A percentile compares a stretch with the other conserved stretches of the same genome.
Conservation (phyloP, 2,113 vertebrate genomes). For the Brachyhypopomus gauderio region DNA sequence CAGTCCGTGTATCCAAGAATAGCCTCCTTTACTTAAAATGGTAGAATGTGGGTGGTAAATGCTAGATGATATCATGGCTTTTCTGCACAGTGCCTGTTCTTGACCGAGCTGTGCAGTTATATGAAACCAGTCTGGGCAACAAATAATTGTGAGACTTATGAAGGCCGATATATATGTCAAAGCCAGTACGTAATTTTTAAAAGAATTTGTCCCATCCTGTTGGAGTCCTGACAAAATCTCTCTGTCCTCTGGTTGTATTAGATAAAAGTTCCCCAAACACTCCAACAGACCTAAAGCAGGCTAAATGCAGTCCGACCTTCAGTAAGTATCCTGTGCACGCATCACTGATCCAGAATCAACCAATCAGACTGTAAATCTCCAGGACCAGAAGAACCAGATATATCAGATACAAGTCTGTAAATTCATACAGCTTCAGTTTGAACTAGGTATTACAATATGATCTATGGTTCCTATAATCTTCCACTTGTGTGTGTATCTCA, state of each 20-base stretch:
- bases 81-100: too few relatives aligned
- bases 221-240: background rate
- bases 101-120: too few relatives aligned
- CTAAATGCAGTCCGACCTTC: slow-evolving; percentile 78
- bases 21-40: too few relatives aligned
- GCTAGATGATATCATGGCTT: too few relatives aligned
- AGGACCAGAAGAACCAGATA: background rate
- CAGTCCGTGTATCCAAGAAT: too few relatives aligned
- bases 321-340: slow-evolving; percentile 69
- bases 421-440: background rate
- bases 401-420: background rate
- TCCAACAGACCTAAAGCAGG: slow-evolving; percentile 77
- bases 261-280: slow-evolving; percentile 79
- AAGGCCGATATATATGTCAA: too few relatives aligned
- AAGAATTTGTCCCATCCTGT: too few relatives aligned
- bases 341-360: background rate
- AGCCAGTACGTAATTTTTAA: too few relatives aligned
- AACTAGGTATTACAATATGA: background rate
- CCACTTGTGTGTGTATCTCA: slow-evolving; percentile 32
- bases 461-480: background rate
- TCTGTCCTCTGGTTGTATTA: slow-evolving; percentile 60
- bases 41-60: too few relatives aligned
- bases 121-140: too few relatives aligned
- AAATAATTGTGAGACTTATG: too few relatives aligned
- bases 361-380: background rate